Evolutionary conservation across 2,113 vertebrate species (phyloP).

Genomic region (Mohoua ochrocephala): DNA sequence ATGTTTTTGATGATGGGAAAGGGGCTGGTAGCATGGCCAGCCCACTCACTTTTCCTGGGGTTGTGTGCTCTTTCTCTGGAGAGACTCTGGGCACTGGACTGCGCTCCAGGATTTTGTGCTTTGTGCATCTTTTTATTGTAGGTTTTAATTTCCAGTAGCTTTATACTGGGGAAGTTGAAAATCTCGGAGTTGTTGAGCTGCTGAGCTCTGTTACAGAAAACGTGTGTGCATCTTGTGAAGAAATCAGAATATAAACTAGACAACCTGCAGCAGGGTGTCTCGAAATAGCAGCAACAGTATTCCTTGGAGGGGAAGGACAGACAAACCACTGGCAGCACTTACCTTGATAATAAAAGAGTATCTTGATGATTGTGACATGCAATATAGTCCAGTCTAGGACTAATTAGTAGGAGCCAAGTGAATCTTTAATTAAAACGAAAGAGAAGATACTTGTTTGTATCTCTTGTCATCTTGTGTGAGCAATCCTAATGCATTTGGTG

Average conservation of each 20-base stretch:
- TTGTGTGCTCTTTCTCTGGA: neutral
- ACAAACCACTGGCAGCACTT: neutral
- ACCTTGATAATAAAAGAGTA: neutral
- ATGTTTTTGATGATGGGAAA: neutral
- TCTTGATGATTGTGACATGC: neutral
- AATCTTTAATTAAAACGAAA: neutral
- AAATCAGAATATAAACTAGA: neutral
- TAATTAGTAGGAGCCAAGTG: neutral
- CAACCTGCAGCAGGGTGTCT: neutral
- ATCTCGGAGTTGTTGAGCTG: neutral
- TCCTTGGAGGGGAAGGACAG: neutral
- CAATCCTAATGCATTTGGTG: neutral
- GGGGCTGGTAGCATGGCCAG: neutral
- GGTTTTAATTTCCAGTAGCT: neutral
- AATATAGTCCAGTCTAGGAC: neutral
- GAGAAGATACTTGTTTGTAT: neutral
- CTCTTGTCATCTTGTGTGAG: neutral
- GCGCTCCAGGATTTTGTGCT: neutral
- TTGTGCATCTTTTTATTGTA: neutral
- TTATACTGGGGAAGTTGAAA: neutral
- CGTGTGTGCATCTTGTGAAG: neutral
- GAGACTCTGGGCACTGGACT: neutral
- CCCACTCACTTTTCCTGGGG: neutral
- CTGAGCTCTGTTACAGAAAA: neutral
- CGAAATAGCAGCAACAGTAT: neutral